Conservation (phyloP, 2,113 vertebrate genomes). For the Chamaetylas fuelleborni region DNA sequence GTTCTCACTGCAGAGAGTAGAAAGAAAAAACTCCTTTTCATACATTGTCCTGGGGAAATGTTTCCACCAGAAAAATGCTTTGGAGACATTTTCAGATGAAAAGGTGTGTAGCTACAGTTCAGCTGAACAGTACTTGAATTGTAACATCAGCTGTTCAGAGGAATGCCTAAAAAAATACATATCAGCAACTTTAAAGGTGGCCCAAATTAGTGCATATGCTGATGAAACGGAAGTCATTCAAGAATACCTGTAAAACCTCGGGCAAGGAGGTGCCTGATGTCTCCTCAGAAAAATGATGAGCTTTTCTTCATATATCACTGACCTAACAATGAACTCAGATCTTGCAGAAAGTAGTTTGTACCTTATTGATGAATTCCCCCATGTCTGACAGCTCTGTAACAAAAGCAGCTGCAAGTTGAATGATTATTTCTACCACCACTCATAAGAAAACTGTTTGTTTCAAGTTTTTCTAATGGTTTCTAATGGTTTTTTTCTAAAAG, state of each 20-base stretch:
- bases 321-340: constrained; percentile 34
- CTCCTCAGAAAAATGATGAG: constrained; percentile 1
- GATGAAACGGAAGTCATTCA: background rate
- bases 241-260: background rate
- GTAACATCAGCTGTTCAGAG: background rate
- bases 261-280: background rate
- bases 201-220: background rate
- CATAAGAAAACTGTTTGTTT: background rate
- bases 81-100: background rate
- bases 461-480: background rate
- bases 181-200: background rate
- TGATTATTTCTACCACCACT: background rate
- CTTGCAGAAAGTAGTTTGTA: background rate
- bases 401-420: background rate
- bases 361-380: background rate
- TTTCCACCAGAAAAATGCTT: background rate
- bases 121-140: background rate
- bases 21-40: background rate
- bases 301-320: constrained; percentile 21
- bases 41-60: background rate
- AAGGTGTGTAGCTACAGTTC: background rate
- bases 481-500: background rate
- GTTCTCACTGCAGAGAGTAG: background rate
- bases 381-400: background rate
- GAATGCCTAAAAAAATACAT: background rate